Conservation (phyloP, 2,113 vertebrate species). For the Sapajus apella region DNA sequence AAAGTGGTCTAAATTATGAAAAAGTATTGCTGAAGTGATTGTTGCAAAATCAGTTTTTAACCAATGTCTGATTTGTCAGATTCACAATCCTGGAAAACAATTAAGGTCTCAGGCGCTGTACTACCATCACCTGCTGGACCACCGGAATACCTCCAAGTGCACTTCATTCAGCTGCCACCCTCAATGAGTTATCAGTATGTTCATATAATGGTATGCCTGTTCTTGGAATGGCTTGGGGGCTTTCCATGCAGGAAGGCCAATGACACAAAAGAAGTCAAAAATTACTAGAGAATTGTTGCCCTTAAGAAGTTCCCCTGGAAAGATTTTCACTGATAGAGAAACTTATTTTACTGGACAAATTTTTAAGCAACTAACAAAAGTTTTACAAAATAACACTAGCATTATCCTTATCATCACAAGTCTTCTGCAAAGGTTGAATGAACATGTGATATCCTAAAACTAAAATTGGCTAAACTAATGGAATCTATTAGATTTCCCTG, state of each 20-base stretch:
- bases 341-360: not conserved
- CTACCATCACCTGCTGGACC: not conserved
- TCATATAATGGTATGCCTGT: not conserved
- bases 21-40: not conserved
- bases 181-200: not conserved
- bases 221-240: not conserved
- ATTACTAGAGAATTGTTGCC: not conserved
- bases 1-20: not conserved
- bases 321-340: not conserved
- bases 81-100: not conserved
- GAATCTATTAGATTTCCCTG: not conserved
- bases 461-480: not conserved
- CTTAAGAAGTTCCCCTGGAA: not conserved
- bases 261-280: not conserved
- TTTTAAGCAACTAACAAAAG: not conserved
- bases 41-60: not conserved
- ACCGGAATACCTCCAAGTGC: not conserved
- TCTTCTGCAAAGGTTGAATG: not conserved
- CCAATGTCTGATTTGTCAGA: not conserved
- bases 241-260: not conserved
- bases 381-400: not conserved
- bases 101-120: not conserved
- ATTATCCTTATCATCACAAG: not conserved
- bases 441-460: not conserved
- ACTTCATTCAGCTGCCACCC: not conserved